Evolutionary conservation across 2,113 vertebrate species (phyloP), one percentile per base, ranked within the genome.

Genomic region (Anseranas semipalmata): DNA sequence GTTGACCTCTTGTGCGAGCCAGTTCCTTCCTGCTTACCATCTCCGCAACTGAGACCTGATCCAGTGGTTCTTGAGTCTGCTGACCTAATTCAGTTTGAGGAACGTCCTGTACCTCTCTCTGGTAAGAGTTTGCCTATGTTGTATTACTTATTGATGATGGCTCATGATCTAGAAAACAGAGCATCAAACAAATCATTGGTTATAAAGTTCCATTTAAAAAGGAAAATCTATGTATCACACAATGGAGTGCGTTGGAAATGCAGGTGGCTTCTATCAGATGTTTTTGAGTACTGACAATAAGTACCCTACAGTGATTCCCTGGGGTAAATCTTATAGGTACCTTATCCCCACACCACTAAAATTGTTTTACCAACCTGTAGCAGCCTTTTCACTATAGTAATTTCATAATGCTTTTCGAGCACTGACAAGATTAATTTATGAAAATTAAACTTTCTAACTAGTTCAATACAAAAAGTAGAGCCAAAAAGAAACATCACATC

Each of bases 21-120:
- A 1, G 99, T 99, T 30, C 99, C 99, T 14, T 99, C 99, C 58
- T 99, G 99, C 95, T 97, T 99, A 25, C 99, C 99, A 0, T 99
- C 99, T 33, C 99, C 99, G 8, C 99, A 99, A 85, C 99, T 99
- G 93, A 98, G 98, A 88, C 99, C 99, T 5, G 98, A 99, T 92
- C 99, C 99, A 0, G 98, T 99, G 32, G 83, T 98, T 83, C 97
- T 98, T 17, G 98, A 98, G 76, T 97, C 98, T 55, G 87, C 95
- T 5, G 99, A 99, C 95, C 99, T 99, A 96, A 99, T 99, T 79
- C 98, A 97, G 94, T 99, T 99, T 93, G 99, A 99, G 96, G 98
- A 99, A 62, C 98, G 71, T 50, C 96, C 95, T 14, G 85, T 90
- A 10, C 85, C 96, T 63, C 91, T 96, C 50, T 86, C 97, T 39